phyloP scores from a whole-genome alignment of 2,888 invertebrate species.

The Papilio elwesi region DNA sequence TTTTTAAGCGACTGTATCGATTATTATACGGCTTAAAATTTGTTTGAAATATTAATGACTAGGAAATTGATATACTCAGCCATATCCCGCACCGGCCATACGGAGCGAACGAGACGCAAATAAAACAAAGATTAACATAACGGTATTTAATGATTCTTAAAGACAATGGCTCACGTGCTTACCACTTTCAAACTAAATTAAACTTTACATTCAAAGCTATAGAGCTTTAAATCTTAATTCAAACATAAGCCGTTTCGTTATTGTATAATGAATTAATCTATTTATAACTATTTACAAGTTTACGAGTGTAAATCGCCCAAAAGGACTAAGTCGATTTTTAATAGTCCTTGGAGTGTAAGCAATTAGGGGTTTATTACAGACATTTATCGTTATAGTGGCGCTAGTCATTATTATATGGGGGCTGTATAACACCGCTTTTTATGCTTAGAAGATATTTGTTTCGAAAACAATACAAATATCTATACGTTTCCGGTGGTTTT shows the following conservation, averaged over 20 bases:
- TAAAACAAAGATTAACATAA: slow-evolving; percentile 41
- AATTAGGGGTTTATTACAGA: slow-evolving; percentile 49
- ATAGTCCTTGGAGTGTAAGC: slow-evolving; percentile 48
- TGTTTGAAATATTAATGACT: background rate
- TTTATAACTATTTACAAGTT: slow-evolving; percentile 47
- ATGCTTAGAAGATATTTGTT: background rate
- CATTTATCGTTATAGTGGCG: slow-evolving; percentile 48
- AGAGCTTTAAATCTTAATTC: slow-evolving; percentile 11
- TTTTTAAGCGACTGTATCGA: background rate
- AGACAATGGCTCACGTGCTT: slow-evolving; percentile 7
- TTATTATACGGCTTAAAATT: background rate
- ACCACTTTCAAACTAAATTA: background rate
- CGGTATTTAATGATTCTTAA: slow-evolving; percentile 37
- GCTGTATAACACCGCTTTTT: slow-evolving; percentile 25
- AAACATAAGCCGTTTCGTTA: background rate
- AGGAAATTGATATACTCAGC: background rate
- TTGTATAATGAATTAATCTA: slow-evolving; percentile 43
- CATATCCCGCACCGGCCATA: background rate
- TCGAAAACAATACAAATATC: background rate
- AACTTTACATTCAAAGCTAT: slow-evolving; percentile 4
- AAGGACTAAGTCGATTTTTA: slow-evolving; percentile 45
- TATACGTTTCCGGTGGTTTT: too few species aligned
- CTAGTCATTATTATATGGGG: slow-evolving; percentile 47
- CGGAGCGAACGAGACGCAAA: slow-evolving; percentile 36
- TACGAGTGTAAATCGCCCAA: slow-evolving; percentile 55